phyloP scores from a whole-genome alignment of 2,797 vertebrate genomes.

The Rhabdomys pumilio region DNA sequence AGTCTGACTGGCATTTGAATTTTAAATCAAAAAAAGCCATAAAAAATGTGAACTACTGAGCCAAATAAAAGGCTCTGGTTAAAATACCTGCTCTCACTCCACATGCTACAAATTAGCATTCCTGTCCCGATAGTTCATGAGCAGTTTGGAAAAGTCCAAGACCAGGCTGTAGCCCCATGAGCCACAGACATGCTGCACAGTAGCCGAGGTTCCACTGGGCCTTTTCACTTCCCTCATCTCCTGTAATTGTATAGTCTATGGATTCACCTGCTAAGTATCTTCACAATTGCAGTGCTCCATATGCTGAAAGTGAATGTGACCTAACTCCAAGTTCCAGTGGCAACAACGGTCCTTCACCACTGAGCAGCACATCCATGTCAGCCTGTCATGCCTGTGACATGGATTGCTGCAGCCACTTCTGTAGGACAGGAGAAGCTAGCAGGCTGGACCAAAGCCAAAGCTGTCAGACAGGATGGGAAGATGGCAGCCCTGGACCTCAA shows the following conservation, averaged over 20 bases:
- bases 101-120: neutral
- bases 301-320: neutral
- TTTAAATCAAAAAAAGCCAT: constrained; percentile 26
- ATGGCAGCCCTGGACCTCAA: neutral
- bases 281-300: neutral
- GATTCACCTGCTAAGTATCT: neutral
- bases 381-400: neutral
- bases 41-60: neutral
- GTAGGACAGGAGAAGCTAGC: fast-evolving
- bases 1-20: neutral
- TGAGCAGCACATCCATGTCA: neutral
- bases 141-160: neutral
- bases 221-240: neutral
- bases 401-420: neutral
- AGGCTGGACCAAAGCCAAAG: neutral
- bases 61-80: constrained; percentile 39
- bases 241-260: neutral
- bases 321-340: neutral
- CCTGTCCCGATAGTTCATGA: neutral
- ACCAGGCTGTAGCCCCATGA: neutral
- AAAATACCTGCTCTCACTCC: neutral
- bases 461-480: neutral
- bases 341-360: neutral
- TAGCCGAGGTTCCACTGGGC: fast-evolving
- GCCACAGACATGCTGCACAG: neutral